These are phyloP conservation scores for Gnatocerus cornutus DNA, from an alignment of 2,888 invertebrate genomes.

Conservation along the genomic window DNA sequence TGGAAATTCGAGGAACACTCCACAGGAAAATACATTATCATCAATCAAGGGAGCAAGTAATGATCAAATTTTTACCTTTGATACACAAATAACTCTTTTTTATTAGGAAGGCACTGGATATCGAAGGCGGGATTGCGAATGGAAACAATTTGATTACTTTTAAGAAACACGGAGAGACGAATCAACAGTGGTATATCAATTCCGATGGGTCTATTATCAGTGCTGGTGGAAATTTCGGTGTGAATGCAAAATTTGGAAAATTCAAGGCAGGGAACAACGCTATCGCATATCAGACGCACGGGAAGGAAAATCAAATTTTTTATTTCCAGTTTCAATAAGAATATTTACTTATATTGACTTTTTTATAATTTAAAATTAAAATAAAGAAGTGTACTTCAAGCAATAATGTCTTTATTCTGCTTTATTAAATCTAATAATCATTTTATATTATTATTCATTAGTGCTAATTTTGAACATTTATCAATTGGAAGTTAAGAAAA, in stretches of 20 bases:
- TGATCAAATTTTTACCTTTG: neutral
- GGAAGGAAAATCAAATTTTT: slow-evolving; percentile 11
- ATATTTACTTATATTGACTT: too few relatives aligned
- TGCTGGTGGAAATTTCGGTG: slow-evolving; percentile 13
- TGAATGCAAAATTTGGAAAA: neutral
- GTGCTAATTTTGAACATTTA: too few relatives aligned
- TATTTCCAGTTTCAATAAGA: slow-evolving; percentile 11
- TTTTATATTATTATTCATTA: too few relatives aligned
- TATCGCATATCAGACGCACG: slow-evolving; percentile 9
- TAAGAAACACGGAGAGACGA: slow-evolving; percentile 1
- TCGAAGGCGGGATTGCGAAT: slow-evolving; percentile 1
- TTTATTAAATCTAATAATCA: too few relatives aligned
- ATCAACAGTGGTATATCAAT: slow-evolving; percentile 22
- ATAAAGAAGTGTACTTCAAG: too few relatives aligned
- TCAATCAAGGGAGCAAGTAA: slow-evolving; percentile 27
- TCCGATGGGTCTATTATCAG: slow-evolving; percentile 19
- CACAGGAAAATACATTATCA: slow-evolving; percentile 20
- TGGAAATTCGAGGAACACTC: slow-evolving; percentile 13
- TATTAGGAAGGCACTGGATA: slow-evolving; percentile 10
- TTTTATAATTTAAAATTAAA: too few relatives aligned
- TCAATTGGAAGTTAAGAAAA: too few relatives aligned
- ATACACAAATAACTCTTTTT: neutral
- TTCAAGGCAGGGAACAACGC: slow-evolving; percentile 7
- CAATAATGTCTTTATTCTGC: too few relatives aligned
- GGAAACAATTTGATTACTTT: slow-evolving; percentile 18